Percentiles rank a stretch among this genome's conserved stretches.
These are phyloP conservation scores for Acleris sparsana DNA, from an alignment of 2,888 invertebrate genomes.

Conservation along the genomic window DNA sequence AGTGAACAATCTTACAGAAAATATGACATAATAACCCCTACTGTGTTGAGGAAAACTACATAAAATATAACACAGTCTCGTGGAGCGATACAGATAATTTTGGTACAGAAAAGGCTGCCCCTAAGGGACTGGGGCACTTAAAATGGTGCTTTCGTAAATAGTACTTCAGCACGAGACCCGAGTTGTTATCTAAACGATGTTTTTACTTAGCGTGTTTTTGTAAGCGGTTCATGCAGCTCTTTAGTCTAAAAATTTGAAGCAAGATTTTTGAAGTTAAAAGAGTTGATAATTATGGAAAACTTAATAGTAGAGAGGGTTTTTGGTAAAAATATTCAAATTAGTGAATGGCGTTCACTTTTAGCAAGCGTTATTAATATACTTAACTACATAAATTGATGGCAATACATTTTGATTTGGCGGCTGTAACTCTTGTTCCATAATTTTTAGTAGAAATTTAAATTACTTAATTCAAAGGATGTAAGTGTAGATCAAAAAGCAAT, in stretches of 20 bases:
- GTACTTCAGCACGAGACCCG: slow-evolving; percentile 17
- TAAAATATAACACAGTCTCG: slow-evolving; percentile 37
- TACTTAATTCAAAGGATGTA: too few relatives aligned
- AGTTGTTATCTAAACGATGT: slow-evolving; percentile 31
- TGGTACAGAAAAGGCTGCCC: slow-evolving; percentile 34
- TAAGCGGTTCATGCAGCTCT: slow-evolving; percentile 7
- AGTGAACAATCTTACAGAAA: slow-evolving; percentile 23
- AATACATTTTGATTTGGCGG: too few relatives aligned
- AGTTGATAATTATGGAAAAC: neutral
- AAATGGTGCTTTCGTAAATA: slow-evolving; percentile 37
- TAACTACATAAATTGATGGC: too few relatives aligned
- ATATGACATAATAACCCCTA: slow-evolving; percentile 31
- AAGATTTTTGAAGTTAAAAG: neutral
- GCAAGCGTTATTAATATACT: too few relatives aligned
- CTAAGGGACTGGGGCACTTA: slow-evolving; percentile 33
- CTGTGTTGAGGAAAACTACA: slow-evolving; percentile 35
- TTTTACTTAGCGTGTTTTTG: slow-evolving; percentile 31
- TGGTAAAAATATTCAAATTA: too few relatives aligned
- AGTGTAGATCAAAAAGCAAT: too few relatives aligned
- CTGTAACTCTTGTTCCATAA: too few relatives aligned
- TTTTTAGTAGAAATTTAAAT: too few relatives aligned
- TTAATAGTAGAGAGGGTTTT: too few relatives aligned
- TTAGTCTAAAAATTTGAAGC: neutral
- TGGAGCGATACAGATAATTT: slow-evolving; percentile 38
- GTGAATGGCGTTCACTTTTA: too few relatives aligned